phyloP scores from a whole-genome alignment of 2,888 invertebrate species.

The Lochmaea crataegi region DNA sequence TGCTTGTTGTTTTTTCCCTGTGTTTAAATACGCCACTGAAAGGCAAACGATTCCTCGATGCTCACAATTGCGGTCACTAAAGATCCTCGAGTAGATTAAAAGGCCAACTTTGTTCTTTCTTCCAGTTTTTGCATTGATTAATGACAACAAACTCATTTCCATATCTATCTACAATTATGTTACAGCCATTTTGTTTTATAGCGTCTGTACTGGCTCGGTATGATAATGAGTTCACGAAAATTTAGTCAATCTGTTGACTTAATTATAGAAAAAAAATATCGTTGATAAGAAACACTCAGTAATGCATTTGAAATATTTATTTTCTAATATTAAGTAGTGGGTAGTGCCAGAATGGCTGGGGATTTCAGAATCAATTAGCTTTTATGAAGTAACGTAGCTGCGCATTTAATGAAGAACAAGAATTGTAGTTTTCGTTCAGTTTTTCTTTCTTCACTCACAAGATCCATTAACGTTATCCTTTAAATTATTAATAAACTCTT shows the following conservation, averaged over 20 bases:
- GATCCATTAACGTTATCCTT: constrained; percentile 17
- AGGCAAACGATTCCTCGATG: constrained; percentile 55
- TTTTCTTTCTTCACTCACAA: constrained; percentile 11
- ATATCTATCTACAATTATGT: constrained; percentile 38
- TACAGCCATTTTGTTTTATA: constrained; percentile 29
- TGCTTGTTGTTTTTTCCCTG: neutral
- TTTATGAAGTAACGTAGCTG: neutral
- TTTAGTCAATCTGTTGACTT: neutral
- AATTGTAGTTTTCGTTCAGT: neutral
- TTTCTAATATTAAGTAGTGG: neutral
- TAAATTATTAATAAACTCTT: constrained; percentile 13
- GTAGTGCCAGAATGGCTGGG: neutral
- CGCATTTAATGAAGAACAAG: neutral
- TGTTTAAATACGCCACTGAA: constrained; percentile 42
- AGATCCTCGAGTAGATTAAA: constrained; percentile 59
- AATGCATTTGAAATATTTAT: neutral
- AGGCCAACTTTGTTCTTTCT: constrained; percentile 53
- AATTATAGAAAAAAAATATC: neutral
- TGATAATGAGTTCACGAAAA: constrained; percentile 20
- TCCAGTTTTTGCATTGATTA: constrained; percentile 49
- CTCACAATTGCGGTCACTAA: constrained; percentile 59
- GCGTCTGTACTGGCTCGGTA: constrained; percentile 18
- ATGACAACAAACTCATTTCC: constrained; percentile 39
- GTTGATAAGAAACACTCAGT: no score
- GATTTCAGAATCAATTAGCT: neutral